phyloP scores from a whole-genome alignment of 2,888 invertebrate genomes.

The Nectonema munidae region DNA sequence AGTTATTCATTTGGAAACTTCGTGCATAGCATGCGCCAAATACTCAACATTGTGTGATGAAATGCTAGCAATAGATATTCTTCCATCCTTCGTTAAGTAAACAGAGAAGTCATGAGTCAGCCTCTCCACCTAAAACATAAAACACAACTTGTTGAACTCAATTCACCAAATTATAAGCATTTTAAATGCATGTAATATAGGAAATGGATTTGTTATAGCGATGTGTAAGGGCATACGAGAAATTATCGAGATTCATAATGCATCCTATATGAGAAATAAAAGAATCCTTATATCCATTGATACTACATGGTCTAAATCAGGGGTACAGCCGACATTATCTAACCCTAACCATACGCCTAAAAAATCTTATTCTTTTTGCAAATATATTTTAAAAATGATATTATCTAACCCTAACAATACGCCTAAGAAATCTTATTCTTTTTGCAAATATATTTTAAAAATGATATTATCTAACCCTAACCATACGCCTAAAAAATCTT shows the following conservation, averaged over 20 bases:
- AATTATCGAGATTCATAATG: background rate
- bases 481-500: too few relatives aligned
- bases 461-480: too few relatives aligned
- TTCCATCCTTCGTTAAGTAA: constrained; percentile 77
- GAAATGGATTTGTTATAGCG: background rate
- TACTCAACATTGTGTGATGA: constrained; percentile 73
- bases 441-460: too few relatives aligned
- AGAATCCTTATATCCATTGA: background rate
- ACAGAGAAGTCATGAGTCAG: constrained; percentile 61
- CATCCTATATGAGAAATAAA: background rate
- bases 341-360: too few relatives aligned
- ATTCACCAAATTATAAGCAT: constrained; percentile 1
- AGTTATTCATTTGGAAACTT: constrained; percentile 37
- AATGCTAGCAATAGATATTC: constrained; percentile 86
- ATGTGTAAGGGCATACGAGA: background rate
- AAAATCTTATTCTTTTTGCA: too few relatives aligned
- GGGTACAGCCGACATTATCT: too few relatives aligned
- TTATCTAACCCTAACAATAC: too few relatives aligned
- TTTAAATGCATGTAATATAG: constrained; percentile 9
- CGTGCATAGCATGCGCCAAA: constrained; percentile 62
- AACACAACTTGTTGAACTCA: constrained; percentile 1
- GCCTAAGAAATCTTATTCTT: too few relatives aligned
- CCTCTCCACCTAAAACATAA: constrained; percentile 36
- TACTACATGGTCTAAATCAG: too few relatives aligned
- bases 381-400: too few relatives aligned